Conservation (phyloP, 1,140 invertebrate species). For the Drosophila bocqueti region DNA sequence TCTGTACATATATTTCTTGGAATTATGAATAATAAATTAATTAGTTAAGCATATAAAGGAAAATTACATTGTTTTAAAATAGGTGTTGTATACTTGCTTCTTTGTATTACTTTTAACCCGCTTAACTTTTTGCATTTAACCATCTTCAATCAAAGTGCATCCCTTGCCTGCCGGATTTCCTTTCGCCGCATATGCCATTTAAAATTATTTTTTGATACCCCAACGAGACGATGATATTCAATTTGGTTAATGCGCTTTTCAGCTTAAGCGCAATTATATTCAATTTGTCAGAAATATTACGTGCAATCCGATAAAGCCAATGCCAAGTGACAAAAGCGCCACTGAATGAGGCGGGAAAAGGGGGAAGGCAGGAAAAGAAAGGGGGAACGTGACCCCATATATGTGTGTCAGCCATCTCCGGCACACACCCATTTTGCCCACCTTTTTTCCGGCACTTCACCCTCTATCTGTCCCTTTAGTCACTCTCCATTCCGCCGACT, state of each 20-base stretch:
- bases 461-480: constrained; percentile 24
- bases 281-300: constrained; percentile 80
- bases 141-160: constrained; percentile 35
- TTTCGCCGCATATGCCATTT: constrained; percentile 49
- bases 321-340: constrained; percentile 63
- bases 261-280: constrained; percentile 80
- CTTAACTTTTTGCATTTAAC: constrained; percentile 32
- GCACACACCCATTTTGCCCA: neutral
- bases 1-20: neutral
- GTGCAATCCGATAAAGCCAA: constrained; percentile 78
- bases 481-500: constrained; percentile 27
- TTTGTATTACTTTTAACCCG: neutral
- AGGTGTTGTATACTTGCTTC: neutral
- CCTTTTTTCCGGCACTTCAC: neutral
- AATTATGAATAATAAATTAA: neutral
- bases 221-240: constrained; percentile 58
- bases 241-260: constrained; percentile 82
- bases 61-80: neutral
- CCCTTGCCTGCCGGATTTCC: constrained; percentile 6
- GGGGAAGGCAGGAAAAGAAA: neutral
- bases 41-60: neutral
- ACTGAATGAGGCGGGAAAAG: constrained; percentile 7
- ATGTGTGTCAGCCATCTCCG: constrained; percentile 24
- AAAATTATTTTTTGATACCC: constrained; percentile 63
- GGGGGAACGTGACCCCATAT: constrained; percentile 34